These are phyloP conservation scores for Riparia riparia DNA, from an alignment of 2,113 vertebrate species.

Conservation along the genomic window DNA sequence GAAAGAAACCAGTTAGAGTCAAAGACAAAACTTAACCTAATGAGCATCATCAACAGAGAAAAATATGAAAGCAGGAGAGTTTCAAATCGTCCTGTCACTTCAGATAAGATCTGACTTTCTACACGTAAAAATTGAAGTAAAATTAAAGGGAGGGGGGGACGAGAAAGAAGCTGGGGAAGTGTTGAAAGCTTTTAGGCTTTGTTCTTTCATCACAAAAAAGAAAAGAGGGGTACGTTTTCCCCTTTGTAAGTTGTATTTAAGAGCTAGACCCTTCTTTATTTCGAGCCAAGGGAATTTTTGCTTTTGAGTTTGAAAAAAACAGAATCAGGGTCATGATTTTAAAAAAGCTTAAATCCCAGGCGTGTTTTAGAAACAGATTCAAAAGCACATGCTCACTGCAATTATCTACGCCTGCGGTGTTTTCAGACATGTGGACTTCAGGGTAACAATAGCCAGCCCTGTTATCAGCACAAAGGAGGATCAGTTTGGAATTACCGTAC, in stretches of 20 bases:
- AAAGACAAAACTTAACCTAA: not conserved
- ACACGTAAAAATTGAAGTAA: not conserved
- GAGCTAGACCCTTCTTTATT: conserved; percentile 3
- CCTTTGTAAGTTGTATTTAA: not conserved
- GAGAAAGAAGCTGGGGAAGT: not conserved
- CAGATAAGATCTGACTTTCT: not conserved
- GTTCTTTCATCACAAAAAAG: not conserved
- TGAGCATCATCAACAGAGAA: not conserved
- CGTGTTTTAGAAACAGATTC: conserved; percentile 46
- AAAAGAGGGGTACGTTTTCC: not conserved
- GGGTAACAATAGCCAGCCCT: conserved; percentile 59
- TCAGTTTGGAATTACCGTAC: conserved; percentile 66
- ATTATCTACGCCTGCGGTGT: conserved; percentile 45
- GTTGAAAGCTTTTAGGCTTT: conserved; percentile 20
- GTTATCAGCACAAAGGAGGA: conserved; percentile 70
- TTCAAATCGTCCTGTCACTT: not conserved
- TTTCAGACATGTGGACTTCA: conserved; percentile 59
- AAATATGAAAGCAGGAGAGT: not conserved
- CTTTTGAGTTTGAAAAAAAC: conserved; percentile 33
- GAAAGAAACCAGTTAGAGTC: not conserved
- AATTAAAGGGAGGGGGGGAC: not conserved
- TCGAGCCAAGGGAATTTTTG: conserved; percentile 13
- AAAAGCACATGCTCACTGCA: conserved; percentile 54
- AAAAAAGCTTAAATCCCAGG: conserved; percentile 54
- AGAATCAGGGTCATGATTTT: conserved; percentile 38